A percentile compares a stretch with the other conserved stretches of the same genome.
Evolutionary conservation across 2,797 vertebrate genomes (phyloP).

Genomic region (Hyperoplus lanceolatus): DNA sequence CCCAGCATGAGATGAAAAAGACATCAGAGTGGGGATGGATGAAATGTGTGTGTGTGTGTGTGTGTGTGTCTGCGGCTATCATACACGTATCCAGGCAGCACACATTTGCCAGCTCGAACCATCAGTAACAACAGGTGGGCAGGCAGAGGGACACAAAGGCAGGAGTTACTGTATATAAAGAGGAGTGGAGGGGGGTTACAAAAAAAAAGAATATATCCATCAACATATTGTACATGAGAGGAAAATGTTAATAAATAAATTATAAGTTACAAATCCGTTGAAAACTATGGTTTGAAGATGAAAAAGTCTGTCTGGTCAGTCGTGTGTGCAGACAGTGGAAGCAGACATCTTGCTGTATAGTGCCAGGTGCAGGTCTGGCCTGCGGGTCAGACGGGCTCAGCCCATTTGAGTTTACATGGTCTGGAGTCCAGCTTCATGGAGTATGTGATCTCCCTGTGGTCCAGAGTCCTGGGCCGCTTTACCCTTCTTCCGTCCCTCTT

Average conservation of each 20-base stretch:
- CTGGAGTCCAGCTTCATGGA: slow-evolving; percentile 53
- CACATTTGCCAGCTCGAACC: slow-evolving; percentile 27
- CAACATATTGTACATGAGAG: slow-evolving; percentile 77
- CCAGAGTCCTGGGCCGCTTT: slow-evolving; percentile 41
- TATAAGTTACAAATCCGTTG: slow-evolving; percentile 82
- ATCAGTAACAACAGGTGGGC: slow-evolving; percentile 69
- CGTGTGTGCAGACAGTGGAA: slow-evolving; percentile 71
- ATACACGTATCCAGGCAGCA: slow-evolving; percentile 6
- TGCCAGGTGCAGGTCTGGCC: slow-evolving; percentile 58
- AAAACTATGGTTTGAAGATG: slow-evolving; percentile 81
- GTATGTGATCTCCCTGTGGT: slow-evolving; percentile 29
- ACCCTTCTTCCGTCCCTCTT: slow-evolving; percentile 29
- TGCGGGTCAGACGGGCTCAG: slow-evolving; percentile 46
- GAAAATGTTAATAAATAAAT: slow-evolving; percentile 79
- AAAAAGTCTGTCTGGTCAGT: slow-evolving; percentile 74
- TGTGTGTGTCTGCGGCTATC: slow-evolving; percentile 3
- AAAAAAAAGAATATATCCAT: slow-evolving; percentile 80
- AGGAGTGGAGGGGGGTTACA: slow-evolving; percentile 46
- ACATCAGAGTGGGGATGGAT: slow-evolving; percentile 1
- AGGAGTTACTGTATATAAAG: slow-evolving; percentile 58
- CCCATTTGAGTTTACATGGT: slow-evolving; percentile 40
- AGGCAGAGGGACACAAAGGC: slow-evolving; percentile 61
- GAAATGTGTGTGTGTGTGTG: neutral
- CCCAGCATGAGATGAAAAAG: slow-evolving; percentile 2
- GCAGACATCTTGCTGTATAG: slow-evolving; percentile 57